Conservation (phyloP, 2,797 vertebrate genomes). For the Semotilus atromaculatus region DNA sequence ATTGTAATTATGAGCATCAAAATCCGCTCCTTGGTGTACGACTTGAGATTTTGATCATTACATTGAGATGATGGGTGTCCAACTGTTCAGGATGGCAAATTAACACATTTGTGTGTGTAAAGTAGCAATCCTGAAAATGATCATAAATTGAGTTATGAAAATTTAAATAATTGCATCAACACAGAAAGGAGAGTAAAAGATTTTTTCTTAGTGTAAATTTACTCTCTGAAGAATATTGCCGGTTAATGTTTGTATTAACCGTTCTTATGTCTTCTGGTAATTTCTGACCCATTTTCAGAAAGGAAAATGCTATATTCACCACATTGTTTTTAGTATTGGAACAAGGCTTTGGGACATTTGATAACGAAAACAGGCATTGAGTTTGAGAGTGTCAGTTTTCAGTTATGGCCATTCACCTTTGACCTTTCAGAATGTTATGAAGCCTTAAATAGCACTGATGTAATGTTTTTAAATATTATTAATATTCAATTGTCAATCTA, state of each 20-base stretch:
- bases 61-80: constrained; percentile 35
- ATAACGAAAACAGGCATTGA: not conserved
- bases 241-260: constrained; percentile 3
- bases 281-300: not conserved
- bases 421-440: not conserved
- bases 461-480: not conserved
- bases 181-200: not conserved
- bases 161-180: not conserved
- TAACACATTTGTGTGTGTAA: constrained; percentile 33
- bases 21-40: constrained; percentile 32
- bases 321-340: not conserved
- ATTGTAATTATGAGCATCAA: constrained; percentile 36
- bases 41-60: constrained; percentile 38
- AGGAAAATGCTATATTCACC: not conserved
- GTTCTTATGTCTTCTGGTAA: not conserved
- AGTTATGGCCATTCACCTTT: not conserved
- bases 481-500: not conserved
- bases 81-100: constrained; percentile 32
- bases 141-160: not conserved
- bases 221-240: not conserved
- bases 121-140: constrained; percentile 4
- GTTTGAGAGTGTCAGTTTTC: not conserved
- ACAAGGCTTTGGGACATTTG: not conserved
- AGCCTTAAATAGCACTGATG: not conserved
- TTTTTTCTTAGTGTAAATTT: not conserved